A percentile compares a stretch with the other conserved stretches of the same genome.
phyloP scores from a whole-genome alignment of 2,888 invertebrate genomes.

The Galeopsomyia nigrocyanea region DNA sequence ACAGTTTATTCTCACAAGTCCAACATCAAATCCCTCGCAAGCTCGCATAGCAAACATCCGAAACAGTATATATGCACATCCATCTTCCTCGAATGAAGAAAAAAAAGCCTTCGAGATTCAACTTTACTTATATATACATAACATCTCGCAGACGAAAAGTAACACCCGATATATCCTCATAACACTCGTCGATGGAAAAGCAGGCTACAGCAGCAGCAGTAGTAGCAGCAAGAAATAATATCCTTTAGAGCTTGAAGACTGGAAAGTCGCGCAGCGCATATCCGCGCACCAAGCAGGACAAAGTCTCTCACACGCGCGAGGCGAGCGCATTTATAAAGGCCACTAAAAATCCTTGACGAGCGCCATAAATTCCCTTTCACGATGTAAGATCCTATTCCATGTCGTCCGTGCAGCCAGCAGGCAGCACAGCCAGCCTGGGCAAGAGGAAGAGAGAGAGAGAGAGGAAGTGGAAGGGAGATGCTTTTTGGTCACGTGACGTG shows the following conservation, averaged over 20 bases:
- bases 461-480: constrained; percentile 15
- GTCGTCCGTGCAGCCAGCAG: not conserved
- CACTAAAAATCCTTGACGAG: constrained; percentile 48
- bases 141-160: too few species aligned
- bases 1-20: too few species aligned
- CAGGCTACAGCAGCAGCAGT: too few species aligned
- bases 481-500: constrained; percentile 24
- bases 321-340: constrained; percentile 35
- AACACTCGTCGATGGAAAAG: not conserved
- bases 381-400: constrained; percentile 23
- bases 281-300: not conserved
- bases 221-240: constrained; percentile 34
- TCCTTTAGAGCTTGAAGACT: constrained; percentile 19
- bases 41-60: too few species aligned
- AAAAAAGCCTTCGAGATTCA: too few species aligned
- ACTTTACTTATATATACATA: too few species aligned
- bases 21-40: too few species aligned
- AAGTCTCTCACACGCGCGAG: constrained; percentile 2
- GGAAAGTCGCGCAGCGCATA: too few species aligned
- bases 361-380: constrained; percentile 45
- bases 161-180: constrained; percentile 27
- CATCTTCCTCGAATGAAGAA: too few species aligned
- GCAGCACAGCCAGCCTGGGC: constrained; percentile 11
- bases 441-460: constrained; percentile 10
- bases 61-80: too few species aligned